Percentiles rank a stretch among this genome's conserved stretches.
These are phyloP conservation scores for Cochlearius cochlearius DNA, from an alignment of 2,113 vertebrate species.

Conservation along the genomic window DNA sequence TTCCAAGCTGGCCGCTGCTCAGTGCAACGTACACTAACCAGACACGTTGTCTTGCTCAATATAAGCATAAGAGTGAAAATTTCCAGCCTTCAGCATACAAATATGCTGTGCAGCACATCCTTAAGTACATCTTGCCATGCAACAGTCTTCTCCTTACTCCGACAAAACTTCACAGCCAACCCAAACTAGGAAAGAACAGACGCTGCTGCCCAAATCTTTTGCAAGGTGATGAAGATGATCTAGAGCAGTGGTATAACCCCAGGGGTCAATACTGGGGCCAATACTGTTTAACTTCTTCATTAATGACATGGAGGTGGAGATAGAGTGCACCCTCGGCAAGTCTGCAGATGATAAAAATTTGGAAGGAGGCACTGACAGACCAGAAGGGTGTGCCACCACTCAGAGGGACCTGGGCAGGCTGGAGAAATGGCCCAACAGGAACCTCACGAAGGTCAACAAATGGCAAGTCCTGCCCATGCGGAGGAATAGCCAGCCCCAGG, in stretches of 20 bases:
- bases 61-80: not conserved
- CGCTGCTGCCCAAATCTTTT: not conserved
- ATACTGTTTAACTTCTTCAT: not conserved
- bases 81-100: not conserved
- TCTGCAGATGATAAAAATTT: not conserved
- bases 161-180: not conserved
- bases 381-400: not conserved
- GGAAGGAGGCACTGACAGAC: not conserved
- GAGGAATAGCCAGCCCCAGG: not conserved
- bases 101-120: not conserved
- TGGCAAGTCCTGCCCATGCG: not conserved
- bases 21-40: not conserved
- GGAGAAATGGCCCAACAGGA: not conserved
- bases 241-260: not conserved
- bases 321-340: not conserved
- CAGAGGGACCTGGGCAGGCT: not conserved
- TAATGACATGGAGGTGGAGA: not conserved
- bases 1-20: not conserved
- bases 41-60: not conserved
- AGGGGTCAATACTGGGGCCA: too few relatives aligned
- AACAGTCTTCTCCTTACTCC: not conserved
- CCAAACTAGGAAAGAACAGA: not conserved
- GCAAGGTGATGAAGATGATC: not conserved
- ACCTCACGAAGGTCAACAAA: not conserved
- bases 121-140: not conserved